phyloP scores from a whole-genome alignment of 2,113 vertebrate genomes.

The Hipposideros armiger region DNA sequence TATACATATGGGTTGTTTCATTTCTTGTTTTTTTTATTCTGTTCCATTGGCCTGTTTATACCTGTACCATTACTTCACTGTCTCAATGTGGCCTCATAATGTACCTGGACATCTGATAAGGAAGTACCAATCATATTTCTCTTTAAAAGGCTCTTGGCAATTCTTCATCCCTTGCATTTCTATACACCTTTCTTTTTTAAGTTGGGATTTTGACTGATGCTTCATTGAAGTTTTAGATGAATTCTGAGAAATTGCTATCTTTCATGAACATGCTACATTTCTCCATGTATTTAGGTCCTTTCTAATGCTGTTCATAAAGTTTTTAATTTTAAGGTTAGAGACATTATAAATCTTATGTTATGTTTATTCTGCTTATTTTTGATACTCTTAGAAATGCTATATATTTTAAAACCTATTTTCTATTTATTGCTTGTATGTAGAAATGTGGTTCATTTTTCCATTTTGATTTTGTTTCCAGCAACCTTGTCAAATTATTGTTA shows the following conservation, averaged over 20 bases:
- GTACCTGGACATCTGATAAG: neutral
- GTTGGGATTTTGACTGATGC: neutral
- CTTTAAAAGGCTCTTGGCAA: constrained; percentile 17
- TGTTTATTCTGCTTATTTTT: constrained; percentile 19
- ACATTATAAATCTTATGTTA: neutral
- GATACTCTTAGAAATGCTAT: neutral
- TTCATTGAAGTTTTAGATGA: neutral
- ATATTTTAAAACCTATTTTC: neutral
- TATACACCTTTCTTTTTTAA: neutral
- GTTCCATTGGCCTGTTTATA: neutral
- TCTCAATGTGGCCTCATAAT: neutral
- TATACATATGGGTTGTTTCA: neutral
- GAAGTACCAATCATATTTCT: neutral
- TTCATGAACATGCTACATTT: neutral
- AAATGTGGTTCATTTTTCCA: constrained; percentile 2
- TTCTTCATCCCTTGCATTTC: neutral
- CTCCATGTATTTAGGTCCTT: constrained; percentile 7
- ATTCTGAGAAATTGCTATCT: neutral
- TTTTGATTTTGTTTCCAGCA: neutral
- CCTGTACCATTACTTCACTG: neutral
- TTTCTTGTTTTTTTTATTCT: neutral
- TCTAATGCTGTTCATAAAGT: neutral
- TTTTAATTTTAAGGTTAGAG: neutral
- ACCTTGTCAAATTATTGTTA: neutral
- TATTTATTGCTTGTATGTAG: neutral